A percentile compares a stretch with the other conserved stretches of the same genome.
Conservation (phyloP, 2,113 vertebrate genomes). For the Brachypteracias leptosomus region DNA sequence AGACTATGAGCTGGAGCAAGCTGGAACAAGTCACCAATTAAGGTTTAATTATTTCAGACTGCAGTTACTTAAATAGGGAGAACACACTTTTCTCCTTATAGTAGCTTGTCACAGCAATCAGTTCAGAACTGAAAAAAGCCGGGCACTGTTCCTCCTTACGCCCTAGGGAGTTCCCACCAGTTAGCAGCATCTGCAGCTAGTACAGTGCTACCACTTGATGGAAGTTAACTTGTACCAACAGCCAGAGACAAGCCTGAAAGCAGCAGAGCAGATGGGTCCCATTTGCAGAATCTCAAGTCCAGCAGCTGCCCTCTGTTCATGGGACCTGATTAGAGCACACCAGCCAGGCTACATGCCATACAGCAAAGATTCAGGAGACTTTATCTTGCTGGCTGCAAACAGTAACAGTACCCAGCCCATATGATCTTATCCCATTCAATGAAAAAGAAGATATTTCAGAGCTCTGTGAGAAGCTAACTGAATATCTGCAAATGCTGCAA, state of each 20-base stretch:
- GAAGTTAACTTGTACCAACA: background rate
- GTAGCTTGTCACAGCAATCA: background rate
- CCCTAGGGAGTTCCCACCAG: background rate
- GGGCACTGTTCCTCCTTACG: rapidly evolving
- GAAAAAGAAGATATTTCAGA: background rate
- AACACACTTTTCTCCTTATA: background rate
- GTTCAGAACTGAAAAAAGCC: background rate
- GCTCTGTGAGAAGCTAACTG: background rate
- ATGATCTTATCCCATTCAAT: background rate
- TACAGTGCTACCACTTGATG: rapidly evolving
- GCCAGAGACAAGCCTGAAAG: background rate
- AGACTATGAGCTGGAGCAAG: background rate
- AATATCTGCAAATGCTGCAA: background rate
- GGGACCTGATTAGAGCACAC: background rate
- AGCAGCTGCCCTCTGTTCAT: background rate
- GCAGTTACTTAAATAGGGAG: background rate
- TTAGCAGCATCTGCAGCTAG: background rate
- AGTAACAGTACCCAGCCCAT: background rate
- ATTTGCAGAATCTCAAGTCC: background rate
- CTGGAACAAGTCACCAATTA: background rate
- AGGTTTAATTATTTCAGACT: background rate
- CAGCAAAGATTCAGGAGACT: background rate
- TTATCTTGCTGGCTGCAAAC: background rate
- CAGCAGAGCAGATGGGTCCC: background rate
- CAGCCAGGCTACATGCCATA: rapidly evolving